These are phyloP conservation scores for Gryllus longicercus DNA, from an alignment of 2,888 invertebrate genomes.

Conservation along the genomic window DNA sequence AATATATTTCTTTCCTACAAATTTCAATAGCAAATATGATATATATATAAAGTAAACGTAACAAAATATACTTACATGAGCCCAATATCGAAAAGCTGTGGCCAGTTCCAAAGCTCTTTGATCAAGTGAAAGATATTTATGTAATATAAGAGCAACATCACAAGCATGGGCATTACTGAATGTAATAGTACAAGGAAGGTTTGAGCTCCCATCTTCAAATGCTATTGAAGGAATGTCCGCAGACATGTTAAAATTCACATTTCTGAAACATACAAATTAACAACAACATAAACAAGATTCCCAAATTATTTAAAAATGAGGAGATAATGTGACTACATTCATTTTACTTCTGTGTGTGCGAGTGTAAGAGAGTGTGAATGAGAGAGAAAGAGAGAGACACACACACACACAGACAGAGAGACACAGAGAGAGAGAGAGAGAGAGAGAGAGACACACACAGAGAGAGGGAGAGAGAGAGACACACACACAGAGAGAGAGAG, in stretches of 20 bases:
- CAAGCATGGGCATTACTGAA: constrained; percentile 24
- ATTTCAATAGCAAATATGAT: not conserved
- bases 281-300: too few species aligned
- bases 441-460: too few species aligned
- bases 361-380: too few species aligned
- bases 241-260: constrained; percentile 21
- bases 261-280: not conserved
- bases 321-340: too few species aligned
- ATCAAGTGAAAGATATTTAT: constrained; percentile 26
- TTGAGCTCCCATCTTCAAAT: constrained; percentile 19
- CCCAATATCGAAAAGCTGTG: constrained; percentile 25
- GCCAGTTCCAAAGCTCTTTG: constrained; percentile 21
- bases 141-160: constrained; percentile 19
- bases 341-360: too few species aligned
- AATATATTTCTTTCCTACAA: too few species aligned
- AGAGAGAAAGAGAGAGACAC: too few species aligned
- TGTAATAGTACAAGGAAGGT: constrained; percentile 21
- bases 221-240: constrained; percentile 23
- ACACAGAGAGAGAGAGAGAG: too few species aligned
- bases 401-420: too few species aligned
- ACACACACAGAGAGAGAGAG: too few species aligned
- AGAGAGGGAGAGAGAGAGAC: too few species aligned
- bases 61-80: constrained; percentile 23
- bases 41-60: not conserved
- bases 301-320: too few species aligned